Evolutionary conservation across 2,113 vertebrate species (phyloP), one percentile per base, ranked within the genome.

Genomic region (Nicator chloris): DNA sequence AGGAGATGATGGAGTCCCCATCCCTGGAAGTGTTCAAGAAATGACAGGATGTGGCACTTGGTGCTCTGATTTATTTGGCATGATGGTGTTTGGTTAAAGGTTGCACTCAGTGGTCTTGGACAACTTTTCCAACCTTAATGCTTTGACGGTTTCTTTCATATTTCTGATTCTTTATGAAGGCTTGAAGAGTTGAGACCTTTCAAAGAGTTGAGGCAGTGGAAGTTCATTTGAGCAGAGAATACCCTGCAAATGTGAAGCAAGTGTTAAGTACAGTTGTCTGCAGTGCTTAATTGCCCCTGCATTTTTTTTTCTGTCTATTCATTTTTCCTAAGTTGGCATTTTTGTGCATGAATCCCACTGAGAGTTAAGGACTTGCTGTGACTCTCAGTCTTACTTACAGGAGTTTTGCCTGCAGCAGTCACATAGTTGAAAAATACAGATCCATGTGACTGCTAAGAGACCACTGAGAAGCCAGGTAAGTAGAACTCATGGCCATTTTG

Each of bases 361-460:
- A 98, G 98, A 98, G 77, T 90, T 73, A 27, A 90, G 95, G 86
- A 27, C 93, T 97, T 82, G 57, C 95, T 89, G 94, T 88, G 70
- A 70, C 42, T 96, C 95, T 96, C 65, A 81, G 94, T 97, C 92
- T 95, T 93, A 75, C 97, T 98, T 97, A 83, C 13, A 96, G 96
- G 95, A 97, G 79, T 98, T 98, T 98, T 97, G 98, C 98, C 98
- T 98, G 96, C 97, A 98, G 98, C 98, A 57, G 97, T 98, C 96
- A 96, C 97, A 97, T 82, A 96, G 97, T 97, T 98, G 98, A 98
- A 98, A 98, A 98, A 95, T 97, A 89, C 8, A 97, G 96, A 94
- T 98, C 94, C 96, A 37, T 94, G 96, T 97, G 97, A 96, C 97
- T 97, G 97, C 97, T 97, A 82, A 94, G 97, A 98, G 97, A 95